Conservation (phyloP, 2,888 invertebrate species). For the Lithophane ornitopus region DNA sequence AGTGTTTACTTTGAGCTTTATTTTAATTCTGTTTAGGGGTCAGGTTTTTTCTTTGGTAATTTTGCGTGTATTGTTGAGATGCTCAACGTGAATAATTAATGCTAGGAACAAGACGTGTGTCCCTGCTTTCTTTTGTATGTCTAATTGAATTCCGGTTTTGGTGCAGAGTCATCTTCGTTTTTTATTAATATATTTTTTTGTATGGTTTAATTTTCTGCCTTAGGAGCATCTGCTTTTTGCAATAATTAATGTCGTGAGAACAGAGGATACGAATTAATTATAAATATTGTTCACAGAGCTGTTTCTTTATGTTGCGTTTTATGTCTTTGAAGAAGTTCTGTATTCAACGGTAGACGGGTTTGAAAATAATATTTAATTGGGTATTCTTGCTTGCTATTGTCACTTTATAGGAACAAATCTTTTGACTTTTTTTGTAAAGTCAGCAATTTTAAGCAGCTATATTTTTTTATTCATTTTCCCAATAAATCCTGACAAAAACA, state of each 20-base stretch:
- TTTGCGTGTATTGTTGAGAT: conserved; percentile 83
- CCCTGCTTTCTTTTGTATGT: conserved; percentile 87
- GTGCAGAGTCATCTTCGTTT: conserved; percentile 86
- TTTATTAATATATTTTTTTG: conserved; percentile 84
- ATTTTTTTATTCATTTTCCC: background rate
- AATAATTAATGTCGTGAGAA: conserved; percentile 90
- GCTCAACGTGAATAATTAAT: conserved; percentile 85
- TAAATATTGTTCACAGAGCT: conserved; percentile 63
- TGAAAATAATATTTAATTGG: conserved; percentile 46
- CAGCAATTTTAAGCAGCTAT: conserved; percentile 13
- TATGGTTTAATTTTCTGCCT: conserved; percentile 79
- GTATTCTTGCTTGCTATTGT: conserved; percentile 43
- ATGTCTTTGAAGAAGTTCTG: conserved; percentile 52
- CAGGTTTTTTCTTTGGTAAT: conserved; percentile 84
- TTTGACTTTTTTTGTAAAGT: conserved; percentile 22
- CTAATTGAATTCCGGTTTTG: conserved; percentile 89
- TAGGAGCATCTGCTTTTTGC: conserved; percentile 86
- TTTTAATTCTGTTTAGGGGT: conserved; percentile 87
- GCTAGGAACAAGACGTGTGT: conserved; percentile 85
- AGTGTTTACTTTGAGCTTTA: conserved; percentile 88
- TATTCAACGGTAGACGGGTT: conserved; percentile 63
- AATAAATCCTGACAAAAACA: background rate
- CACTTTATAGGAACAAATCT: conserved; percentile 6
- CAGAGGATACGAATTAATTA: conserved; percentile 83
- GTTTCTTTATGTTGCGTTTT: conserved; percentile 61